Conservation (phyloP, 92 coral and sea anemone genomes). For the Bergia puertoricense region DNA sequence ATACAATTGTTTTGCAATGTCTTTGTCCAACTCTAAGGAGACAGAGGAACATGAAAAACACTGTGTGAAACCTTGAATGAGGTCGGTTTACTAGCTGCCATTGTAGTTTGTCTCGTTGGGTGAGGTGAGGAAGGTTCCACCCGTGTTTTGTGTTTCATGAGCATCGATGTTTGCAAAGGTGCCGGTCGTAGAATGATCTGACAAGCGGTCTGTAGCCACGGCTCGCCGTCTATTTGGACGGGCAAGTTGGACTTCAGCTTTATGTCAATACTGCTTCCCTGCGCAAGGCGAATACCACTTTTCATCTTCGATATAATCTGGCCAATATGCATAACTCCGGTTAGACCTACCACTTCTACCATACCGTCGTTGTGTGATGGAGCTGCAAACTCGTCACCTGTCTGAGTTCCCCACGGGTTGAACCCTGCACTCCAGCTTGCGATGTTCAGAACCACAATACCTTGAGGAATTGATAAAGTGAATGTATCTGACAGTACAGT, state of each 20-base stretch:
- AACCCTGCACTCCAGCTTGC: constrained; percentile 90
- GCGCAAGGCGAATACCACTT: constrained; percentile 77
- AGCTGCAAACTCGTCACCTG: constrained; percentile 67
- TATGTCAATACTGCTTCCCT: constrained; percentile 78
- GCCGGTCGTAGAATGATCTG: constrained; percentile 77
- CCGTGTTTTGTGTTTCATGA: background rate
- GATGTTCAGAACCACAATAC: constrained; percentile 79
- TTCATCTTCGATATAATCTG: constrained; percentile 86
- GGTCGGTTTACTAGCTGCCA: too few species aligned
- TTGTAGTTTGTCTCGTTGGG: too few species aligned
- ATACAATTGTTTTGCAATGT: too few species aligned
- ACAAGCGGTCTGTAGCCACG: constrained; percentile 91
- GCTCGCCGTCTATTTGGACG: constrained; percentile 91
- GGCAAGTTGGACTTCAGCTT: constrained; percentile 80
- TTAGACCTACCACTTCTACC: constrained; percentile 83
- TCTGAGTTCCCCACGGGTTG: constrained; percentile 83
- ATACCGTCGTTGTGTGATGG: constrained; percentile 64
- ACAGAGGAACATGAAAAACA: too few species aligned
- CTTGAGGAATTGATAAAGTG: constrained; percentile 68
- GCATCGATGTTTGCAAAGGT: constrained; percentile 57
- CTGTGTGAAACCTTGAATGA: too few species aligned
- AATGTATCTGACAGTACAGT: background rate
- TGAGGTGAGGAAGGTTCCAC: background rate
- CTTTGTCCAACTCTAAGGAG: too few species aligned
- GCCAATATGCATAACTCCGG: constrained; percentile 91